Conservation (phyloP, 2,113 vertebrate species). For the Alaudala cheleensis region DNA sequence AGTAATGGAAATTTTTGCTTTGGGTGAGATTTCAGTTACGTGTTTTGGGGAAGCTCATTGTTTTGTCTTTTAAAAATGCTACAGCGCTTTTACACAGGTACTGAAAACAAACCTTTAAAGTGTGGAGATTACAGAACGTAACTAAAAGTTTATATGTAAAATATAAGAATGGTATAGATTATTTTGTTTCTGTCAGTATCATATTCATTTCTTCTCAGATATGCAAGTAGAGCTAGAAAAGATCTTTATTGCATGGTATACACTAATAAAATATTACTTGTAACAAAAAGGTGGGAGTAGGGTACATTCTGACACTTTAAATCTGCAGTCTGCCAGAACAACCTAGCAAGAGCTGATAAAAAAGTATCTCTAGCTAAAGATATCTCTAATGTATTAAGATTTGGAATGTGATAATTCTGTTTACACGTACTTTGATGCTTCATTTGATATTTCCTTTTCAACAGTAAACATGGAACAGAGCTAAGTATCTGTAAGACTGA, state of each 20-base stretch:
- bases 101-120: background rate
- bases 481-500: background rate
- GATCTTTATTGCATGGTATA: background rate
- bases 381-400: background rate
- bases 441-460: background rate
- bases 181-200: background rate
- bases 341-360: background rate
- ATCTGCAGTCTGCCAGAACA: background rate
- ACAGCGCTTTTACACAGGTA: background rate
- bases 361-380: background rate
- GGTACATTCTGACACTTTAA: background rate
- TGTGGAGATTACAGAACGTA: background rate
- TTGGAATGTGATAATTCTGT: background rate
- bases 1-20: background rate
- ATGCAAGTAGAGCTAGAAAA: background rate
- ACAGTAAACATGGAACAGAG: background rate
- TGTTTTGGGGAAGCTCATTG: background rate
- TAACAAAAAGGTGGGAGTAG: background rate
- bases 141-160: background rate
- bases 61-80: background rate
- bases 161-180: background rate
- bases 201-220: background rate
- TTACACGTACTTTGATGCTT: background rate
- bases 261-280: background rate
- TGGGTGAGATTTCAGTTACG: background rate